A percentile compares a stretch with the other conserved stretches of the same genome.
These are phyloP conservation scores for Malachius bipustulatus DNA, from an alignment of 2,888 invertebrate genomes.

Conservation along the genomic window DNA sequence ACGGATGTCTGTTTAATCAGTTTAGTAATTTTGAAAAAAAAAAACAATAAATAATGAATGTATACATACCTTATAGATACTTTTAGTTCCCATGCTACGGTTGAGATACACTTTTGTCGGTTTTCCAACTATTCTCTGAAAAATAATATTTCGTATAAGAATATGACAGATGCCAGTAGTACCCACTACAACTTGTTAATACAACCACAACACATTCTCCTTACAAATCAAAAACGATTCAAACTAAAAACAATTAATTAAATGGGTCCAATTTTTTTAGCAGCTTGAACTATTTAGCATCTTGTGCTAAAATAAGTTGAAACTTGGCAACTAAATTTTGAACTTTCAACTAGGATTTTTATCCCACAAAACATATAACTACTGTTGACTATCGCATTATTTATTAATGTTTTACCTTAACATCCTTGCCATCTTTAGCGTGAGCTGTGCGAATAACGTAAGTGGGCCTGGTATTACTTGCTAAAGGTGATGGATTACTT, in stretches of 20 bases:
- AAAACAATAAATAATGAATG: no score
- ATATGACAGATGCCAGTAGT: constrained; percentile 11
- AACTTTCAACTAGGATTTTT: neutral
- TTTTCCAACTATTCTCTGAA: constrained; percentile 28
- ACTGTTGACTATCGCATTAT: neutral
- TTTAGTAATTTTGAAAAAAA: no score
- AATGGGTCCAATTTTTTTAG: constrained; percentile 10
- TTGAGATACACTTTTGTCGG: constrained; percentile 28
- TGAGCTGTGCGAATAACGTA: constrained; percentile 14
- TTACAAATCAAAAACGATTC: constrained; percentile 10
- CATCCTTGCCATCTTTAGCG: constrained; percentile 22
- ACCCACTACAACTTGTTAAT: no score
- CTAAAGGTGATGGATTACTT: constrained; percentile 13
- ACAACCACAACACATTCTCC: constrained; percentile 13
- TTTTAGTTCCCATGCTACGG: constrained; percentile 15
- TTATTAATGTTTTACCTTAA: constrained; percentile 13
- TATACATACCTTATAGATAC: constrained; percentile 8
- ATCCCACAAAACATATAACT: neutral
- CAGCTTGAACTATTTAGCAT: constrained; percentile 4
- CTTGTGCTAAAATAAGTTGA: constrained; percentile 10
- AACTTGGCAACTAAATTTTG: neutral
- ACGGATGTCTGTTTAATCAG: no score
- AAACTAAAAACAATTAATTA: constrained; percentile 1
- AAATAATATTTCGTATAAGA: constrained; percentile 15
- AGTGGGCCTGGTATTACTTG: neutral